Base-by-base conservation (phyloP, 2,113 vertebrate genomes). In the Oenanthe oenanthe region DNA sequence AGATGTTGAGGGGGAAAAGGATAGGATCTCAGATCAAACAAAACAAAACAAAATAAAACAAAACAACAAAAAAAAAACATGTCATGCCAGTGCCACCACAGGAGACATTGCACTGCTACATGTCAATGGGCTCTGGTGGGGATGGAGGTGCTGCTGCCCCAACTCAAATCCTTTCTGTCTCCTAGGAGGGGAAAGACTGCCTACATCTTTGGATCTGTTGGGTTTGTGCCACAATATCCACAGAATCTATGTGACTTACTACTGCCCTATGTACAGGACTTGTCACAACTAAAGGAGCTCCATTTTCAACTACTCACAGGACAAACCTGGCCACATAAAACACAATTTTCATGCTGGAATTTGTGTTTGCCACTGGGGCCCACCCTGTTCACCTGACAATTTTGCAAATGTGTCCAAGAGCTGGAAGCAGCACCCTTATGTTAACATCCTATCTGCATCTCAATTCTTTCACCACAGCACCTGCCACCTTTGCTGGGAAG, bases 61-160 rank as follows among this genome's bases (percentile, higher is more conserved):
- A 15, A 51, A 51, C 13, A 26, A 50, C 8, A 50, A 14, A 51
- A 28, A 28, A 29, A 17, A 3, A 3, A 51, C 26, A 28, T 75
- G 61, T 77, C 75, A 88, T 60, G 18, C 17, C 34, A 70, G 19
- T 15, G 13, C 9, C 24, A 25, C 51, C 22, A 45, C 24, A 34
- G 31, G 48, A 85, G 10, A 9, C 0, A 2, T 40, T 70, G 43
- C 8, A 26, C 29, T 72, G 58, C 32, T 70, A 21, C 1, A 0
- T 13, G 5, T 21, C 1, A 0, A 8, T 19, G 18, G n/a, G 13
- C 4, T 72, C n/a, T 73, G 32, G 12, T 50, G 67, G 34, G 29
- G 9, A 21, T 25, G 5, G 14, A 13, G 6, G 1, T 65, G 31
- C 32, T 77, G 34, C 47, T 83, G 34, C 47, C 42, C 42, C 66